Evolutionary conservation across 2,113 vertebrate species (phyloP).

Genomic region (Kryptolebias marmoratus): DNA sequence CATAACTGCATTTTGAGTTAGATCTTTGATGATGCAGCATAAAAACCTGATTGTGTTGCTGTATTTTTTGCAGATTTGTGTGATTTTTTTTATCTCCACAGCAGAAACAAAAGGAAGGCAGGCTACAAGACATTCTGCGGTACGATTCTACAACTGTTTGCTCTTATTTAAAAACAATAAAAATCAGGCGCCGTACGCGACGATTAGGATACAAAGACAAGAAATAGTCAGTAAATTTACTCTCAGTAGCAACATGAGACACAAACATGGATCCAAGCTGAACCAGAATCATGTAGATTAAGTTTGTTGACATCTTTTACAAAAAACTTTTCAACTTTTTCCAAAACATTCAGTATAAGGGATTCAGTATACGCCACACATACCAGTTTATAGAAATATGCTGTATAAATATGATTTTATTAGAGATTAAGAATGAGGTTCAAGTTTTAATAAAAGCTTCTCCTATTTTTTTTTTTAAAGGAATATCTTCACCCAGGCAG

Average conservation of each 20-base stretch:
- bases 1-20: background rate
- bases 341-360: no score
- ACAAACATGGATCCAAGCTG: background rate
- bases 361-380: no score
- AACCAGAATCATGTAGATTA: slow-evolving; percentile 35
- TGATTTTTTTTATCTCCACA: slow-evolving; percentile 5
- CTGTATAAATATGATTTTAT: no score
- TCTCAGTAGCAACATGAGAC: slow-evolving; percentile 41
- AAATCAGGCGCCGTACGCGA: slow-evolving; percentile 16
- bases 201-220: slow-evolving; percentile 23
- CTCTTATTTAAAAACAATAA: background rate
- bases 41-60: no score
- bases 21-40: slow-evolving; percentile 4
- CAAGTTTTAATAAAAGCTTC: no score
- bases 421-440: no score
- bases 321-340: no score
- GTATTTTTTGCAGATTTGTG: background rate
- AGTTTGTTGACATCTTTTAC: background rate
- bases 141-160: background rate
- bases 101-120: background rate
- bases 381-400: no score
- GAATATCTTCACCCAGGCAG: no score
- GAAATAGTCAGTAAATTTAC: background rate
- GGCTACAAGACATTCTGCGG: background rate
- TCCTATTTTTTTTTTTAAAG: no score